These are phyloP conservation scores for Paratrypauchen microcephalus DNA, from an alignment of 2,797 vertebrate species.

Conservation along the genomic window DNA sequence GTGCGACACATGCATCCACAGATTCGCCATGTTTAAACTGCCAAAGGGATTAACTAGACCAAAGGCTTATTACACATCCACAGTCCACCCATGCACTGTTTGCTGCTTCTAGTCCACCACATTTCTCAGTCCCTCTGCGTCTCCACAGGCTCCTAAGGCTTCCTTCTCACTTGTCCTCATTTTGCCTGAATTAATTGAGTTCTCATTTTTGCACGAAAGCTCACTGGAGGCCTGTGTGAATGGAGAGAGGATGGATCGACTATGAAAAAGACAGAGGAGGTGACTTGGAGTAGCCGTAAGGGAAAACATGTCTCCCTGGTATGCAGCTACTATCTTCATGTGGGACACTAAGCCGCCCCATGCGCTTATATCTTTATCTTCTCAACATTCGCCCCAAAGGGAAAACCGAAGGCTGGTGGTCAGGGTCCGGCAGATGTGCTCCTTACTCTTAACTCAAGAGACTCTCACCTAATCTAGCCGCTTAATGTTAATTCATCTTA, in stretches of 20 bases:
- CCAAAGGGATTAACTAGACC: slow-evolving; percentile 66
- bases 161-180: slow-evolving; percentile 70
- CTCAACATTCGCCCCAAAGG: slow-evolving; percentile 56
- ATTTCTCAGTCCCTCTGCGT: slow-evolving; percentile 46
- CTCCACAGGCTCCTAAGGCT: slow-evolving; percentile 48
- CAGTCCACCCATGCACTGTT: slow-evolving; percentile 57
- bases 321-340: slow-evolving; percentile 58
- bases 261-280: slow-evolving; percentile 52
- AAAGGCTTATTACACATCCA: slow-evolving; percentile 66
- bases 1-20: slow-evolving; percentile 45
- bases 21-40: slow-evolving; percentile 69
- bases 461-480: slow-evolving; percentile 47
- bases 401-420: slow-evolving; percentile 52
- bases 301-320: slow-evolving; percentile 56
- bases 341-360: slow-evolving; percentile 55
- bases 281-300: slow-evolving; percentile 60
- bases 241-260: slow-evolving; percentile 47
- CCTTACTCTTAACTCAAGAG: slow-evolving; percentile 32
- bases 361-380: slow-evolving; percentile 74
- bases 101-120: slow-evolving; percentile 69
- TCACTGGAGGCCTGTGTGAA: slow-evolving; percentile 63
- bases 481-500: slow-evolving; percentile 47
- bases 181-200: slow-evolving; percentile 81
- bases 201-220: slow-evolving; percentile 75
- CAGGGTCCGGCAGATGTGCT: slow-evolving; percentile 62